phyloP scores from a whole-genome alignment of 2,113 vertebrate genomes.

The Cyanocitta stelleri region DNA sequence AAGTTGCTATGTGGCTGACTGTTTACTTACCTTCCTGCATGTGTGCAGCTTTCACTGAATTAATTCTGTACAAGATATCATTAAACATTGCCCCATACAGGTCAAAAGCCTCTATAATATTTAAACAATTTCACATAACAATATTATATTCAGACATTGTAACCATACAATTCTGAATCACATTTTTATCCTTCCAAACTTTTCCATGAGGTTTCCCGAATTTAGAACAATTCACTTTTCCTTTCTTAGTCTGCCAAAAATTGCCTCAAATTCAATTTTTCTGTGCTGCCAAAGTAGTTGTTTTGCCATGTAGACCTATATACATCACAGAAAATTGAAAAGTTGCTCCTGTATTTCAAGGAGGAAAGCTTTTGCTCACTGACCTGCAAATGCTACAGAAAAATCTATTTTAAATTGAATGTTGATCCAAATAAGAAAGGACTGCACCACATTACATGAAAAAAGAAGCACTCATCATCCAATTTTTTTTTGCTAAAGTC shows the following conservation, averaged over 20 bases:
- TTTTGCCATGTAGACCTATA: not conserved
- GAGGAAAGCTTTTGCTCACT: not conserved
- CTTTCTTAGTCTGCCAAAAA: not conserved
- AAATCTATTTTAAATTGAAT: conserved; percentile 35
- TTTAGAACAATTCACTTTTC: not conserved
- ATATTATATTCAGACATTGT: not conserved
- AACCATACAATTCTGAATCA: not conserved
- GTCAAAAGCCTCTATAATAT: not conserved
- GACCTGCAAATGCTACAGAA: not conserved
- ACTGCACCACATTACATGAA: not conserved
- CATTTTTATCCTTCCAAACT: not conserved
- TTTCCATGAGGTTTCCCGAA: not conserved
- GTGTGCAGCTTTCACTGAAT: not conserved
- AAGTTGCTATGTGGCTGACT: not conserved
- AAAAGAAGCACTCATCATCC: not conserved
- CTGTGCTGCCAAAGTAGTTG: not conserved
- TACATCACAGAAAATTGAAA: not conserved
- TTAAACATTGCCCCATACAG: not conserved
- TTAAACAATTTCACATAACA: not conserved
- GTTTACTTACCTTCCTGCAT: not conserved
- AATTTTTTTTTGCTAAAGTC: conserved; percentile 5
- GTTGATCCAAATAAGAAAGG: conserved; percentile 31
- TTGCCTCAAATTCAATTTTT: not conserved
- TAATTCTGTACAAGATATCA: not conserved
- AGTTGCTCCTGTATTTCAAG: not conserved